Evolutionary conservation across 2,888 invertebrate species (phyloP), one percentile per base, ranked within the genome.

Genomic region (Lasioglossum figueresi): DNA sequence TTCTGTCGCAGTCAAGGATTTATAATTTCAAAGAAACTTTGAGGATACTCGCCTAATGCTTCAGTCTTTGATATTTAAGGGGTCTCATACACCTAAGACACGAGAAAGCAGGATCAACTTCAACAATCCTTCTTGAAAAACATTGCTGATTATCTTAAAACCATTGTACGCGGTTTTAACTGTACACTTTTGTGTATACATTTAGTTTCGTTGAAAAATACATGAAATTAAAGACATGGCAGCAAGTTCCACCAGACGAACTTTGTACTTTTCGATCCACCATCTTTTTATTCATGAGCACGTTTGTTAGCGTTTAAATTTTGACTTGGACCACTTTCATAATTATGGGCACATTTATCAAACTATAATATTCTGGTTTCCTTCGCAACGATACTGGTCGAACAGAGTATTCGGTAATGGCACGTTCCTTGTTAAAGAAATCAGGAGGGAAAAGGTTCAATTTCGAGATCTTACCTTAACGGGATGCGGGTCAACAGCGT

Each of bases 401-500:
- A 31, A 31, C 1, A 16, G 2, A 31, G 16, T 31, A 31, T 16
- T n/a, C 52, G 23, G 1, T 10, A 52, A n/a, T 16, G 31, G 63
- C 63, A 2, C 31, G 2, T 31, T 31, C 16, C 6, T 31, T 31
- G 12, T 16, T 16, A 63, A 63, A 63, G 16, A 63, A 31, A 31
- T 63, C 31, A 23, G 19, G 10, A 34, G 34, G 31, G 56, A 14
- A 19, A n/a, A 14, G 34, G 52, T 63, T 71, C 40, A 43, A 23
- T 52, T 43, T 34, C n/a, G 19, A 79, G n/a, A 74, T 37, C 83
- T 91, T 95, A 98, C 98, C 96, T 99, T 99, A 48, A 99, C 99
- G 84, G 99, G 98, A 96, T 99, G 99, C 16, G 99, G 99, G 95
- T 99, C 99, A 56, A 99, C 98, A 43, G 99, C 99, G 94, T 99